These are phyloP conservation scores for Anoncus sp. DNA, from an alignment of 2,888 invertebrate species.

Conservation along the genomic window DNA sequence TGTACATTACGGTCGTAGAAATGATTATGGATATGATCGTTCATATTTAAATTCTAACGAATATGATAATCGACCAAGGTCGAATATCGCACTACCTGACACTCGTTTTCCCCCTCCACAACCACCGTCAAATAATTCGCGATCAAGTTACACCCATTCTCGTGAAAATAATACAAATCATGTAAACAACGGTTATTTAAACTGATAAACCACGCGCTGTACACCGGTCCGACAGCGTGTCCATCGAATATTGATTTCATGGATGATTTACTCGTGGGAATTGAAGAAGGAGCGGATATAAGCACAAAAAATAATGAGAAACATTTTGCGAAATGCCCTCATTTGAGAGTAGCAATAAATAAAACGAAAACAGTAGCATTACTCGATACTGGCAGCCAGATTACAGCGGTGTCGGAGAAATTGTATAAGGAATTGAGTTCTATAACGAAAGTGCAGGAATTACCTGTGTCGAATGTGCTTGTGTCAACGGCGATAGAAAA, in stretches of 20 bases:
- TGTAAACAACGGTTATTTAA: constrained; percentile 1
- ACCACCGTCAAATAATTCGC: constrained; percentile 9
- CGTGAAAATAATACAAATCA: background rate
- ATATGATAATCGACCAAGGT: background rate
- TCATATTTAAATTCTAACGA: background rate
- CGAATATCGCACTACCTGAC: background rate
- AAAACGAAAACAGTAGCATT: no score
- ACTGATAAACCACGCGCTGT: constrained; percentile 1
- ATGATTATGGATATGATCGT: background rate
- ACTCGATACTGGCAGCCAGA: no score
- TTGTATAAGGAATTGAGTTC: no score
- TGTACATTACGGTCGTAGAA: background rate
- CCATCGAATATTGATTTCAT: background rate
- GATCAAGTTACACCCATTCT: no score
- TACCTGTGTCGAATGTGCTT: no score
- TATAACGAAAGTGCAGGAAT: no score
- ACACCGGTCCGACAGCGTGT: constrained; percentile 18
- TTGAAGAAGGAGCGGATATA: constrained; percentile 1
- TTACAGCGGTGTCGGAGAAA: no score
- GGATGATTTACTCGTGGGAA: background rate
- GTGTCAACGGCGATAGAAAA: no score
- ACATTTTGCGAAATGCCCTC: background rate
- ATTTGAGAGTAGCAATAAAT: background rate
- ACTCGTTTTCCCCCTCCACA: constrained; percentile 19
- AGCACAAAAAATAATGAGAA: background rate